These are phyloP conservation scores for Protonibea diacanthus DNA, from an alignment of 2,797 vertebrate species.

Conservation along the genomic window DNA sequence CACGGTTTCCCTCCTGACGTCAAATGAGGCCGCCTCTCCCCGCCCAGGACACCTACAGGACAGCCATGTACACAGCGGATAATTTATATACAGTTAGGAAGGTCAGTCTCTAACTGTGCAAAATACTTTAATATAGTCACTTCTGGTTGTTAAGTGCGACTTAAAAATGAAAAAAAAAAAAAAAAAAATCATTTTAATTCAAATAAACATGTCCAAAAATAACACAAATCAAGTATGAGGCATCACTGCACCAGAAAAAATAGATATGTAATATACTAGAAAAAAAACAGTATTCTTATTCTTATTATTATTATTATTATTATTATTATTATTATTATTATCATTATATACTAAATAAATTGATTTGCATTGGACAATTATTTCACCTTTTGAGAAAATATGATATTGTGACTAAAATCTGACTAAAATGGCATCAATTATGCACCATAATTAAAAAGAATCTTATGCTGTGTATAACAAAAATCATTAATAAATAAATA, in stretches of 20 bases:
- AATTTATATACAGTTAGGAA: not conserved
- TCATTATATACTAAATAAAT: no score
- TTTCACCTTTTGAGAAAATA: not conserved
- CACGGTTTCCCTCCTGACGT: constrained; percentile 55
- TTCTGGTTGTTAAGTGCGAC: not conserved
- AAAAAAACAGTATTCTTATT: no score
- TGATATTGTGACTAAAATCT: not conserved
- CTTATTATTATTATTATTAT: no score
- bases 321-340: no score
- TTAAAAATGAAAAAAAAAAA: not conserved
- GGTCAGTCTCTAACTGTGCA: not conserved
- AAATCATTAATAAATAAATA: not conserved
- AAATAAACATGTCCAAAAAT: no score
- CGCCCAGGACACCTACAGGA: constrained; percentile 41
- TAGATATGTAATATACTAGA: not conserved
- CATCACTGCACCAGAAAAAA: not conserved
- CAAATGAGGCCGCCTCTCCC: constrained; percentile 15
- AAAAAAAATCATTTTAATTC: not conserved
- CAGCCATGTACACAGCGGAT: not conserved
- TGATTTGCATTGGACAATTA: no score
- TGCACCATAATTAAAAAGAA: not conserved
- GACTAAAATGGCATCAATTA: not conserved
- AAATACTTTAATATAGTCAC: not conserved
- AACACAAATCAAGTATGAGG: no score
- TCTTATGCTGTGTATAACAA: not conserved